Evolutionary conservation across 1,140 invertebrate genomes (phyloP).

Genomic region (Drosophila parabipectinata): DNA sequence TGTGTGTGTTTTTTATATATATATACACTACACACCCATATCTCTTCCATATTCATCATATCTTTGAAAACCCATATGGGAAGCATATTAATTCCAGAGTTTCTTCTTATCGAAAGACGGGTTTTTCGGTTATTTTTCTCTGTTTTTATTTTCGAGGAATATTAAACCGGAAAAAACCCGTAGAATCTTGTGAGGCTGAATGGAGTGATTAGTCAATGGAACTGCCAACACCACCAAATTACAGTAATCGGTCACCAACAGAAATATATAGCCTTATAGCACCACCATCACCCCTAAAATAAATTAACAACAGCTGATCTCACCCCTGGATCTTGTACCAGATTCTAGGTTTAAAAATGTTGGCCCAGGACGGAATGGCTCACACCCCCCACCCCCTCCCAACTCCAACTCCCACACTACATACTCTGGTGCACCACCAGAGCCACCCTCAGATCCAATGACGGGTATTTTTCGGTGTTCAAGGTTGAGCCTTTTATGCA

Average conservation of each 20-base stretch:
- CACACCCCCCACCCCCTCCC: background rate
- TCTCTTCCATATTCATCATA: background rate
- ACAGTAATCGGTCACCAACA: slow-evolving; percentile 1
- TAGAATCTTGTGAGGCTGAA: slow-evolving; percentile 1
- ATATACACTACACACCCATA: slow-evolving; percentile 2
- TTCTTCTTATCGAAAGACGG: slow-evolving; percentile 19
- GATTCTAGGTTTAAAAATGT: slow-evolving; percentile 25
- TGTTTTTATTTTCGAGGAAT: background rate
- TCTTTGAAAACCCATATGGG: slow-evolving; percentile 16
- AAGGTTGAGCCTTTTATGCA: slow-evolving; percentile 36
- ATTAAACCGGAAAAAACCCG: background rate
- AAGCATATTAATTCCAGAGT: slow-evolving; percentile 21
- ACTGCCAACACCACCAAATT: slow-evolving; percentile 10
- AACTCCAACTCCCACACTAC: background rate
- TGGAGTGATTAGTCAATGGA: slow-evolving; percentile 18
- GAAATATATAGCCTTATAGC: background rate
- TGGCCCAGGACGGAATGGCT: slow-evolving; percentile 23
- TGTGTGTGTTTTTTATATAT: background rate
- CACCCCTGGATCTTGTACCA: background rate
- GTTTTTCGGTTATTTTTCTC: slow-evolving; percentile 13
- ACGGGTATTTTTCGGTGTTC: slow-evolving; percentile 32
- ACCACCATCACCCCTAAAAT: background rate
- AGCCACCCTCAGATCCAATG: slow-evolving; percentile 6
- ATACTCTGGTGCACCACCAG: slow-evolving; percentile 6
- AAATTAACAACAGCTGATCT: slow-evolving; percentile 33